Percentiles rank a stretch among this genome's conserved stretches.
These are phyloP conservation scores for Plemyria rubiginata DNA, from an alignment of 2,888 invertebrate species.

Conservation along the genomic window DNA sequence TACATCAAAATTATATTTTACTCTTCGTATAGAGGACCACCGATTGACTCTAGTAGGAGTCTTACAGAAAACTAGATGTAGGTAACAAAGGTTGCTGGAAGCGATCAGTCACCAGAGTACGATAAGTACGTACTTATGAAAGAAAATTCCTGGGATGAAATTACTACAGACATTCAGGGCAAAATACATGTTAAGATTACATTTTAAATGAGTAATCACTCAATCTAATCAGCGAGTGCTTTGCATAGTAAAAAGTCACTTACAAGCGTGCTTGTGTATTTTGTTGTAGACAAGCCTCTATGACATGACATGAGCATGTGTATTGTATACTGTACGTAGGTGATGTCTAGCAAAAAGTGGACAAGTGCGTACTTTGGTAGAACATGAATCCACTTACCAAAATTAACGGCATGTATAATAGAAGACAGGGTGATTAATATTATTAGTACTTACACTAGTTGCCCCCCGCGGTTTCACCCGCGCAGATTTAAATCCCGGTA, in stretches of 20 bases:
- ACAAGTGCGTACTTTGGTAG: neutral
- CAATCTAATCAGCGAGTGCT: constrained; percentile 23
- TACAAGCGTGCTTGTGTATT: constrained; percentile 5
- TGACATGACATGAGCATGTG: neutral
- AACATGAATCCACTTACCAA: neutral
- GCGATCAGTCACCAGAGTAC: neutral
- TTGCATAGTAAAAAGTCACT: constrained; percentile 16
- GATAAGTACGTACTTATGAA: constrained; percentile 2
- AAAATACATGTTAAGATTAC: constrained; percentile 25
- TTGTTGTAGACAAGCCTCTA: constrained; percentile 10
- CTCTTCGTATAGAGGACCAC: no score
- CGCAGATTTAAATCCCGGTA: no score
- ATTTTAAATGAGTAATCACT: constrained; percentile 27
- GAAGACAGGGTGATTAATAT: no score
- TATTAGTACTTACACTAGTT: no score
- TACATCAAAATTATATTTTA: no score
- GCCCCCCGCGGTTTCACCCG: no score
- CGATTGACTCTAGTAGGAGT: no score
- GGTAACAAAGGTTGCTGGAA: neutral
- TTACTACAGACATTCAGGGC: constrained; percentile 4
- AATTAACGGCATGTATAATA: neutral
- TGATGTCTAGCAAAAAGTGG: neutral
- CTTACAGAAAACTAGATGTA: neutral
- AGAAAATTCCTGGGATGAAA: constrained; percentile 22
- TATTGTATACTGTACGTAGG: neutral